phyloP scores from a whole-genome alignment of 2,797 vertebrate species.

The Eurystomus glaucurus region DNA sequence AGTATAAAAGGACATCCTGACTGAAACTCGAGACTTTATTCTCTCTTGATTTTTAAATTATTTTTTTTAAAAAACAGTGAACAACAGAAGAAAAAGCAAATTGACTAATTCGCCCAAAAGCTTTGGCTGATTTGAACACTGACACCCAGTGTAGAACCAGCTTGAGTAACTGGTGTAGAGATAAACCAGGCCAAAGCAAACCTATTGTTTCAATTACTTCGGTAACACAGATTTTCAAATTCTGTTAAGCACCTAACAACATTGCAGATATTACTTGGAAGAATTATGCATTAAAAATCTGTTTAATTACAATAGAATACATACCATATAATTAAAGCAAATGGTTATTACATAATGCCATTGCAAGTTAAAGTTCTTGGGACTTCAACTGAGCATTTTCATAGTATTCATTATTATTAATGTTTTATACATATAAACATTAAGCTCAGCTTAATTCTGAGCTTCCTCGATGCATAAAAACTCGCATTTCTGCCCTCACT shows the following conservation, averaged over 20 bases:
- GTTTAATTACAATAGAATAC: background rate
- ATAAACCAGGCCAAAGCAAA: background rate
- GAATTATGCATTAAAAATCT: background rate
- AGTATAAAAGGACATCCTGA: background rate
- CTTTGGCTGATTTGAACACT: background rate
- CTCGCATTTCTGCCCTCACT: background rate
- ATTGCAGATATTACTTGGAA: background rate
- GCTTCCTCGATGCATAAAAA: background rate
- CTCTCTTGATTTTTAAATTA: background rate
- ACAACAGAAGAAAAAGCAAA: background rate
- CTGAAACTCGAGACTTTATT: background rate
- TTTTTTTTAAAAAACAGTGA: background rate
- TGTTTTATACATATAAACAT: background rate
- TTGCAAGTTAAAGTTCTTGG: background rate
- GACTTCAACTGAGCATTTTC: background rate
- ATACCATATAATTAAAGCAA: background rate
- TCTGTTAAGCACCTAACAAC: background rate
- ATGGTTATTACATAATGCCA: background rate
- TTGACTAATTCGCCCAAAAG: background rate
- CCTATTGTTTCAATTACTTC: background rate
- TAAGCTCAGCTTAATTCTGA: background rate
- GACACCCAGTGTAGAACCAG: background rate
- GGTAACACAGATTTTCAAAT: background rate
- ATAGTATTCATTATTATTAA: background rate
- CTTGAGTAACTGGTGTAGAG: background rate